A percentile compares a stretch with the other conserved stretches of the same genome.
Conservation (phyloP, 2,797 vertebrate genomes). For the Mallotus villosus region DNA sequence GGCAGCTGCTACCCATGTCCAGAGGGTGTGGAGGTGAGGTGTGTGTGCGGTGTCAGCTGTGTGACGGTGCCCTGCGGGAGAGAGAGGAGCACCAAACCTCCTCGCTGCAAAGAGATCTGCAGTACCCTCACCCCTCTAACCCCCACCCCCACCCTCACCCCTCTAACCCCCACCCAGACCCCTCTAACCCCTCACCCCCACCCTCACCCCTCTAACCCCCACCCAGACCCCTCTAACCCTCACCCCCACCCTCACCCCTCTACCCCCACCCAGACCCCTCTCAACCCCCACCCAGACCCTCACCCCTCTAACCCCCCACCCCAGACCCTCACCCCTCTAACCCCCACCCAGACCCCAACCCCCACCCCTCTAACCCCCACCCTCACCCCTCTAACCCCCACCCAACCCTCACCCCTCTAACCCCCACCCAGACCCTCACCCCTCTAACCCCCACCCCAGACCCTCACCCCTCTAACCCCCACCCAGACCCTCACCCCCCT, state of each 20-base stretch:
- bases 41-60: neutral
- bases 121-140: conserved; percentile 62
- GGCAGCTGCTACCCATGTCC: conserved; percentile 94
- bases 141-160: conserved; percentile 4
- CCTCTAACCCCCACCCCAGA: too few species aligned
- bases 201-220: neutral
- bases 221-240: neutral
- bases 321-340: too few species aligned
- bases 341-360: too few species aligned
- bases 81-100: conserved; percentile 87
- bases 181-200: too few species aligned
- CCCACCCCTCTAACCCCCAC: too few species aligned
- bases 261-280: conserved; percentile 9
- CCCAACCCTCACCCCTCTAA: neutral
- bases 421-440: too few species aligned
- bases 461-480: too few species aligned
- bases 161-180: conserved; percentile 4
- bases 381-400: neutral
- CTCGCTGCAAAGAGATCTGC: conserved; percentile 88
- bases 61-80: conserved; percentile 88
- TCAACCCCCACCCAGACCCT: too few species aligned
- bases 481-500: too few species aligned
- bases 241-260: conserved; percentile 4
- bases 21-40: conserved; percentile 58
- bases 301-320: conserved; percentile 5